Evolutionary conservation across 2,797 vertebrate species (phyloP).

Genomic region (Cercopithecus hamlyni): DNA sequence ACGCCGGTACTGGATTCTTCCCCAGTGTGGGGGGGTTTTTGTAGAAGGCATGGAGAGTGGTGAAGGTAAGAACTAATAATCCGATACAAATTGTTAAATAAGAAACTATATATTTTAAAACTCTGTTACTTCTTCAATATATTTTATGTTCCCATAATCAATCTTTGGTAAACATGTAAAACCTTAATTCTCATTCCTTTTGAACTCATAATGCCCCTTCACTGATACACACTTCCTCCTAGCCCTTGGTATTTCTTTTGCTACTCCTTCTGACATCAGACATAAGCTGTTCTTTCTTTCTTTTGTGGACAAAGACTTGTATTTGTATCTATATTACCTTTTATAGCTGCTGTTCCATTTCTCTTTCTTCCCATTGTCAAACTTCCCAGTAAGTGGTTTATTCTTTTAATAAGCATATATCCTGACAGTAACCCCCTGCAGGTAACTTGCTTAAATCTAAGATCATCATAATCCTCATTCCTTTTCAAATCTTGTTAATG

Average conservation of each 20-base stretch:
- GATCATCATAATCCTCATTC: not conserved
- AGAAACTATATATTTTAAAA: not conserved
- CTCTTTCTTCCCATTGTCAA: not conserved
- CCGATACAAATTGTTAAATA: not conserved
- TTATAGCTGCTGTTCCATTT: not conserved
- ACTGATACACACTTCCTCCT: not conserved
- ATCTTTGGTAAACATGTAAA: not conserved
- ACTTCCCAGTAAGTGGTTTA: not conserved
- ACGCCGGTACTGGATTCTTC: conserved; percentile 96
- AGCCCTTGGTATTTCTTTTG: conserved; percentile 6
- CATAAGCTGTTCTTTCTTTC: not conserved
- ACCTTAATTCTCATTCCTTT: not conserved
- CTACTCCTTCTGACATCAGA: not conserved
- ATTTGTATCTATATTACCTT: not conserved
- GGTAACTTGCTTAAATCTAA: not conserved
- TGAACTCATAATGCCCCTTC: not conserved
- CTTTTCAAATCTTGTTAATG: not conserved
- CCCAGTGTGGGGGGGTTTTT: conserved; percentile 94
- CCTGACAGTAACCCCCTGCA: not conserved
- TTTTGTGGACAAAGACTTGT: not conserved
- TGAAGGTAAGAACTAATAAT: conserved; percentile 87
- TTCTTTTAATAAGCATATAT: not conserved
- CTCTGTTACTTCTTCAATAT: not conserved
- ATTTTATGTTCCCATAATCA: conserved; percentile 25
- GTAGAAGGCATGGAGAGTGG: conserved; percentile 94